Base-by-base conservation (phyloP, 1,140 invertebrate genomes). In the Conus betulinus region DNA sequence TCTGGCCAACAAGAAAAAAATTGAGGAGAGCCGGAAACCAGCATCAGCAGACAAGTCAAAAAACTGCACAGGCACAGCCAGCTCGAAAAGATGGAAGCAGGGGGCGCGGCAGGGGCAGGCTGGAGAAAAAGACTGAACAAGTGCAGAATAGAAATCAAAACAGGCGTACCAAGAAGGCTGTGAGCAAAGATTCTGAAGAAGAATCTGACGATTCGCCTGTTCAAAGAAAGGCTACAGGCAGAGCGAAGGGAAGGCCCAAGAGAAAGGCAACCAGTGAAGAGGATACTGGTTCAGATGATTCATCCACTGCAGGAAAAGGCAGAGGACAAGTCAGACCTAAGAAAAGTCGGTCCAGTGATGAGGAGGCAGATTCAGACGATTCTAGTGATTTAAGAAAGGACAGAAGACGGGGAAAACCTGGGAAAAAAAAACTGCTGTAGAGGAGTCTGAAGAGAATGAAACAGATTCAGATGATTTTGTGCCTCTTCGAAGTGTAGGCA, bases 1-100 rank as follows among this genome's bases (percentile, higher is more conserved):
- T 39, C 84, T 85, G 71, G 84, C 84, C 51, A 74, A 17, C 57
- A 85, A 85, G 84, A 74, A 85, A 51, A 85, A 81, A 53, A 53
- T 8, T 0, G 79, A 52, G 51, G 79, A 81, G 15, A 55, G 23
- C 39, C 79, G 53, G 79, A 23, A 81, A 53, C 15, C 51, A 15
- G 39, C 79, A 5, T 81, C 51, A 6, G 51, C 79, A 51, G 20
- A 0, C 10, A 4, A 0, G 8, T 81, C 79, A 3, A 78, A 51
- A 39, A 74, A 74, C 0, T 74, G 67, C 20, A 17, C 13, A 25
- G 23, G n/a, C 39, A 39, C 39, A 39, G 25, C 13, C 76, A 17
- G 39, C 25, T 8, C 10, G 79, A 53, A 23, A 53, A 81, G 79
- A 81, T 20, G 15, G 79, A 10, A 53, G 51, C 39, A 52, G 51